These are phyloP conservation scores for Synanthedon formicaeformis DNA, from an alignment of 2,888 invertebrate species.

Conservation along the genomic window DNA sequence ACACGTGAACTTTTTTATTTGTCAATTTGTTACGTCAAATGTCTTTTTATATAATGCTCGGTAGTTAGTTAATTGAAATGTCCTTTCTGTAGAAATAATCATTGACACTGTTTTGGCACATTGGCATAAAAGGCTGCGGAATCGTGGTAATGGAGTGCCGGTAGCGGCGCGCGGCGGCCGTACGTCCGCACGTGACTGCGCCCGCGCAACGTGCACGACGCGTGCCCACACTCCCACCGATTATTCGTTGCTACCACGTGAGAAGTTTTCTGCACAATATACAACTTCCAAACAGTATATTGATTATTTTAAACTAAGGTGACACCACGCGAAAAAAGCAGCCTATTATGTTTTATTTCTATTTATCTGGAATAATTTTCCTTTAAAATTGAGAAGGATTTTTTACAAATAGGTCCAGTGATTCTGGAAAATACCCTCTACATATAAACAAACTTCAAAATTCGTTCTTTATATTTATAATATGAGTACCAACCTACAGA, in stretches of 20 bases:
- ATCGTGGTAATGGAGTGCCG: constrained; percentile 60
- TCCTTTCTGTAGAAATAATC: constrained; percentile 13
- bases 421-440: too few species aligned
- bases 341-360: too few species aligned
- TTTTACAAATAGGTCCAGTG: too few species aligned
- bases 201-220: constrained; percentile 19
- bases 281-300: constrained; percentile 1
- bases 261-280: constrained; percentile 22
- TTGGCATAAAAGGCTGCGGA: constrained; percentile 24
- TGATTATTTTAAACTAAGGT: too few species aligned
- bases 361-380: too few species aligned
- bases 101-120: constrained; percentile 29
- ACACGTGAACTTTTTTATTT: too few species aligned
- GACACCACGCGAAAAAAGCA: neutral
- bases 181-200: constrained; percentile 18
- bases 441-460: too few species aligned
- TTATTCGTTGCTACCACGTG: constrained; percentile 42
- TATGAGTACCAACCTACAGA: too few species aligned
- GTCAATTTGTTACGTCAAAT: too few species aligned
- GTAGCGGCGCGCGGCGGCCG: constrained; percentile 22
- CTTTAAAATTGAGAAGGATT: too few species aligned
- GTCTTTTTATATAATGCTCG: too few species aligned
- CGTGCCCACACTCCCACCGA: constrained; percentile 57
- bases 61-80: neutral
- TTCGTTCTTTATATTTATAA: too few species aligned